Percentiles rank a stretch among this genome's conserved stretches.
phyloP scores from a whole-genome alignment of 2,888 invertebrate genomes.

The Drosophila limbata region DNA sequence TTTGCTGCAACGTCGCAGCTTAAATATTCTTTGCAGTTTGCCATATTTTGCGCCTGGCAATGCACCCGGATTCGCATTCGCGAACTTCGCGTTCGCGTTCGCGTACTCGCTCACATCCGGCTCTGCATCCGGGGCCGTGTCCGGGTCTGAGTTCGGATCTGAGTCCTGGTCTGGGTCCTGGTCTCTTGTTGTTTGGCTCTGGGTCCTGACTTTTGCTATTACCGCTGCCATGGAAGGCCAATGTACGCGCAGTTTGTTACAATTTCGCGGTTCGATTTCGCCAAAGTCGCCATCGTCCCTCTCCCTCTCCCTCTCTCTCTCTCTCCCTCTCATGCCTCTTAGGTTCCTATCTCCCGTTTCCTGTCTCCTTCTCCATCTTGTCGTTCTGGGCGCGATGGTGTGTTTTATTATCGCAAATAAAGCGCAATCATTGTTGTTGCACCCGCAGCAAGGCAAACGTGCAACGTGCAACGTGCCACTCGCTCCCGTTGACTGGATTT shows the following conservation, averaged over 20 bases:
- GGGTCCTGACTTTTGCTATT: constrained; percentile 74
- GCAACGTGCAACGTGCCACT: constrained; percentile 27
- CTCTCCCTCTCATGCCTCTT: background rate
- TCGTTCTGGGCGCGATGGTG: constrained; percentile 67
- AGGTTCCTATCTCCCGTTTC: background rate
- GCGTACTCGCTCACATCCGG: constrained; percentile 29
- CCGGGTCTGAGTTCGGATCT: constrained; percentile 3
- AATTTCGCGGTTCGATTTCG: constrained; percentile 78
- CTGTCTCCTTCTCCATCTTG: constrained; percentile 30
- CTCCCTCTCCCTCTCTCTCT: background rate
- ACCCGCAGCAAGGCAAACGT: constrained; percentile 53
- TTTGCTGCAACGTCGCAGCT: constrained; percentile 76
- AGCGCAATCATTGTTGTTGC: constrained; percentile 82
- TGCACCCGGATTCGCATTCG: constrained; percentile 37
- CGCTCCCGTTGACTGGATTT: constrained; percentile 53
- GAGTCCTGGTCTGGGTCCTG: background rate
- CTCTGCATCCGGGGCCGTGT: constrained; percentile 22
- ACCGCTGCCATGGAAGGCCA: constrained; percentile 62
- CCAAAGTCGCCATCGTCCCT: constrained; percentile 36
- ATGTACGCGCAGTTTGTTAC: constrained; percentile 77
- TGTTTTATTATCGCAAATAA: constrained; percentile 83
- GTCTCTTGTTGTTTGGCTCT: constrained; percentile 26
- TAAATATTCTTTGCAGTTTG: constrained; percentile 73
- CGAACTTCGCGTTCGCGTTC: constrained; percentile 14
- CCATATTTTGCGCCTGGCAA: constrained; percentile 61